Evolutionary conservation across 2,888 invertebrate genomes (phyloP).

Genomic region (Synanthedon vespiformis): DNA sequence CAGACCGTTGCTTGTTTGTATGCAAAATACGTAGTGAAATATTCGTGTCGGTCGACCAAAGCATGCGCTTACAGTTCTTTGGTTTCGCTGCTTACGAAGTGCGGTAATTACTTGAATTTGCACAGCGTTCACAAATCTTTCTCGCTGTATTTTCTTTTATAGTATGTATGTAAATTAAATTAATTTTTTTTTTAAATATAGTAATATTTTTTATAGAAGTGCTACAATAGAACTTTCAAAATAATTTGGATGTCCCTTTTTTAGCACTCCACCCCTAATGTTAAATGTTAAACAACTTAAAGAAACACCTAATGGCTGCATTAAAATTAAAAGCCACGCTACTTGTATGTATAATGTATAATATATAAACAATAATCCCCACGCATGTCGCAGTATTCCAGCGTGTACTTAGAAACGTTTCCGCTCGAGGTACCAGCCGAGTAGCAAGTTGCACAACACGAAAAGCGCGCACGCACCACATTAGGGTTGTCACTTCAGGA

Average conservation of each 20-base stretch:
- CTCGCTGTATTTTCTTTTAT: too few relatives aligned
- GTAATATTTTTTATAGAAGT: too few relatives aligned
- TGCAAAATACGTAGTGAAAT: constrained; percentile 52
- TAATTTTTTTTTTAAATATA: too few relatives aligned
- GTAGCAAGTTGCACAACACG: constrained; percentile 6
- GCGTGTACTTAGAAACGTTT: constrained; percentile 6
- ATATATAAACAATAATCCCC: not conserved
- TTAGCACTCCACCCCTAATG: too few relatives aligned
- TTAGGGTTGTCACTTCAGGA: not conserved
- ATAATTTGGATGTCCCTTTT: too few relatives aligned
- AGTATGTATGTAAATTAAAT: too few relatives aligned
- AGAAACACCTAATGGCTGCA: not conserved
- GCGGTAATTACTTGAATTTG: not conserved
- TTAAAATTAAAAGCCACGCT: not conserved
- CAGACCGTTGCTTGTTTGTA: constrained; percentile 54
- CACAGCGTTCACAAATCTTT: not conserved
- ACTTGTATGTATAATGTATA: not conserved
- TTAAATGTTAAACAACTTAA: too few relatives aligned
- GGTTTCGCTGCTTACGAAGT: constrained; percentile 21
- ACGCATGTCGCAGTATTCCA: constrained; percentile 1
- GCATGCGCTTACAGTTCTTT: constrained; percentile 39
- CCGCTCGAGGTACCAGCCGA: constrained; percentile 9
- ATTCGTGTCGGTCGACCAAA: constrained; percentile 34
- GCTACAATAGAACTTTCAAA: too few relatives aligned
- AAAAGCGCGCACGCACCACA: constrained; percentile 9